Evolutionary conservation across 2,113 vertebrate genomes (phyloP).

Genomic region (Albula goreensis): DNA sequence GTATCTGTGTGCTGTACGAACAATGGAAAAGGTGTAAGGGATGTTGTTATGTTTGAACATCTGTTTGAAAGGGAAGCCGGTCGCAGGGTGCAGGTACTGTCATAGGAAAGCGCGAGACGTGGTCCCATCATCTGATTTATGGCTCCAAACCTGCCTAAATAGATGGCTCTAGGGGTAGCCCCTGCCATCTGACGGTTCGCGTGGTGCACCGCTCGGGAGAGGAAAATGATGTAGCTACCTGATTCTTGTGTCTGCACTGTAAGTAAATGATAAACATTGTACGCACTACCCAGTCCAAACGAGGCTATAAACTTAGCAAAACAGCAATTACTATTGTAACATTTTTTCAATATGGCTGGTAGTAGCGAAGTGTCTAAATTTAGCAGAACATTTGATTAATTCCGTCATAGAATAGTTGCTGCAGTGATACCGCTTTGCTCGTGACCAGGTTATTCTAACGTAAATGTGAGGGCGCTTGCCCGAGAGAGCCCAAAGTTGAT

Average conservation of each 20-base stretch:
- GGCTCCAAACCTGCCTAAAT: slow-evolving; percentile 18
- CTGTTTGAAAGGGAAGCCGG: not conserved
- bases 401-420: not conserved
- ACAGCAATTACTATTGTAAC: not conserved
- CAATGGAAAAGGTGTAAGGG: slow-evolving; percentile 32
- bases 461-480: not conserved
- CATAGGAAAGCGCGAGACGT: slow-evolving; percentile 42
- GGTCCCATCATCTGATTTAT: slow-evolving; percentile 28
- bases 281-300: not conserved
- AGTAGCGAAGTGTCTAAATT: not conserved
- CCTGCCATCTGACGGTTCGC: slow-evolving; percentile 16
- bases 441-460: not conserved
- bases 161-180: not conserved
- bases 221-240: not conserved
- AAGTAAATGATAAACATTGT: not conserved
- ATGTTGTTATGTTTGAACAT: slow-evolving; percentile 16
- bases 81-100: slow-evolving; percentile 14
- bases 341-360: not conserved
- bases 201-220: slow-evolving; percentile 13
- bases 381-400: not conserved
- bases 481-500: not conserved
- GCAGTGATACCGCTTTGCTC: not conserved
- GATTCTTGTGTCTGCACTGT: not conserved
- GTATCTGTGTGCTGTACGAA: not conserved
- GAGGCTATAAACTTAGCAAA: not conserved